Conservation (phyloP, 2,888 invertebrate species). For the Hyalella azteca region DNA sequence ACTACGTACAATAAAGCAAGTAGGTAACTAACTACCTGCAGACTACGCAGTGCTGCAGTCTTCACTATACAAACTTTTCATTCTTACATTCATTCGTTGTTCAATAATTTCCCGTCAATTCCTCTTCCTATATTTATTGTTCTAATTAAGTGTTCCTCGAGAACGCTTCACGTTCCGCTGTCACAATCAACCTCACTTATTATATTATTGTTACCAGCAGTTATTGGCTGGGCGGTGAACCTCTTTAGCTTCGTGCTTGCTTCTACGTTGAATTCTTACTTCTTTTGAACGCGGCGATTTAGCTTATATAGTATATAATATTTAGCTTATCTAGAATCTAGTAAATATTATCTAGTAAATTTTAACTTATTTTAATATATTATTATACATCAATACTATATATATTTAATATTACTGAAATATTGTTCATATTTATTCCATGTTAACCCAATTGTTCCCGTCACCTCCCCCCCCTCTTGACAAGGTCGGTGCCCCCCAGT, state of each 20-base stretch:
- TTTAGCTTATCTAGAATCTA: not conserved
- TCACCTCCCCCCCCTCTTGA: not conserved
- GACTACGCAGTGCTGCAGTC: no score
- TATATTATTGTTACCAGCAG: not conserved
- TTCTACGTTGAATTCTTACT: not conserved
- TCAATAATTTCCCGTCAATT: no score
- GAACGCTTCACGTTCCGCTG: no score
- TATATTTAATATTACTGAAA: not conserved
- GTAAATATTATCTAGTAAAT: not conserved
- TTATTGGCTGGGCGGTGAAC: not conserved
- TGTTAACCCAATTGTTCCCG: not conserved
- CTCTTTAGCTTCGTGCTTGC: not conserved
- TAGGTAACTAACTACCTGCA: no score
- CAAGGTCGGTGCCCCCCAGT: not conserved
- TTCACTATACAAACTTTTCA: no score
- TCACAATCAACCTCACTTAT: no score
- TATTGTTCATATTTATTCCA: not conserved
- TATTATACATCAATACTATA: not conserved
- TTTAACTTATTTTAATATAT: no score
- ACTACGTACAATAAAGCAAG: no score
- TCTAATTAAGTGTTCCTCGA: no score
- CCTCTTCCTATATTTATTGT: no score
- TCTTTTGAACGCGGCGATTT: not conserved
- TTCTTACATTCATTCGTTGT: no score
- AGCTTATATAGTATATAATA: not conserved